Base-by-base conservation (phyloP, 2,113 vertebrate genomes). In the Cephalopterus ornatus region DNA sequence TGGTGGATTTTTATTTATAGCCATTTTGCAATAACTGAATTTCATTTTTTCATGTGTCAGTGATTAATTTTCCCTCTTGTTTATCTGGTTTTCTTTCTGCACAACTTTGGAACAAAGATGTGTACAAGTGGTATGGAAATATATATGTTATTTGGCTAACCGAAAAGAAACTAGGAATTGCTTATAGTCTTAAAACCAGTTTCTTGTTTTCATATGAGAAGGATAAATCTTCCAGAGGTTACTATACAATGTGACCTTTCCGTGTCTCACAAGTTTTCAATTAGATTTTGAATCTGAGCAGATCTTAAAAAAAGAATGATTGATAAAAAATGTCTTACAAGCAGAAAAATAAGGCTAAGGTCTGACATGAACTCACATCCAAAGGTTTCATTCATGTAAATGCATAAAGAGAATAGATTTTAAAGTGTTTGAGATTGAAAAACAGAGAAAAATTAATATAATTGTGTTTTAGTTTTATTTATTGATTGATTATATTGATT, bases 371-470 rank as follows among this genome's bases (percentile, higher is more conserved):
- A 86, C 41, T 70, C 85, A 66, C 35, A 61, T 77, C 14, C 27
- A 93, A 95, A 94, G 27, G 30, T 84, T 96, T 94, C 52, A 73
- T 78, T 96, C 49, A 96, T 79, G 80, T 49, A 95, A 87, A 42
- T 65, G 21, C 55, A 94, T 88, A 92, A 94, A 95, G 32, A 93
- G n/a, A 63, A 67, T 65, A 53, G 53, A 89, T 89, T 93, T 59
- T 4, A 21, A 96, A 88, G 42, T 93, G 65, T 59, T 95, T 88
- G 59, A 94, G 58, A 87, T 3, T 65, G 11, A 37, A 72, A 84
- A 85, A 88, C 18, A 76, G 49, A 85, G 81, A 72, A 92, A 30
- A 93, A 84, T 92, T 63, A 90, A 78, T 73, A 37, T 91, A 97
- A 95, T 67, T 13, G 33, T 49, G 39, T 68, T 96, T 68, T 79